These are phyloP conservation scores for Orgyia antiqua DNA, from an alignment of 2,888 invertebrate species.

Conservation along the genomic window DNA sequence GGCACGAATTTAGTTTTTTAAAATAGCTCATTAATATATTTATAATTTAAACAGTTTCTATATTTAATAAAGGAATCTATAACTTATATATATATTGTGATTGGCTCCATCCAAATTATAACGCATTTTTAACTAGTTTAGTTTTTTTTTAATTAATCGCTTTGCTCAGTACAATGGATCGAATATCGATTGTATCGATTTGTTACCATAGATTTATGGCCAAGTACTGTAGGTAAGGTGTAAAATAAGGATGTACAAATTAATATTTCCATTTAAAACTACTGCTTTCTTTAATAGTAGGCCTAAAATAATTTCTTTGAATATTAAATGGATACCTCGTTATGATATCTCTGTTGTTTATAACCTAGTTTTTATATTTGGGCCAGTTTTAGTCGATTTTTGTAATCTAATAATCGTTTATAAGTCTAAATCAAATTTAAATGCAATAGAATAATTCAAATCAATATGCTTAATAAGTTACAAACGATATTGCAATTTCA, in stretches of 20 bases:
- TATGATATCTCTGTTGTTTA: constrained; percentile 35
- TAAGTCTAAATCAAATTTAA: constrained; percentile 47
- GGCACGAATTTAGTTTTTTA: constrained; percentile 78
- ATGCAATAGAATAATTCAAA: constrained; percentile 60
- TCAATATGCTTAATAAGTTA: constrained; percentile 64
- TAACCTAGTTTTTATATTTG: constrained; percentile 29
- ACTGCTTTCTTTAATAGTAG: constrained; percentile 45
- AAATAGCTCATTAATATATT: constrained; percentile 66
- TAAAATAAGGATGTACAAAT: constrained; percentile 63
- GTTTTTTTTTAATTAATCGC: constrained; percentile 32
- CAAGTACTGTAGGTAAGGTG: constrained; percentile 65
- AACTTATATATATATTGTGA: constrained; percentile 29
- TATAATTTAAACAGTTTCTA: constrained; percentile 41
- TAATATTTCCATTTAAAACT: constrained; percentile 33
- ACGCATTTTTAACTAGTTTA: constrained; percentile 26
- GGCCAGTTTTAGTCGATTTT: constrained; percentile 63
- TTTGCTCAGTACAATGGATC: constrained; percentile 59
- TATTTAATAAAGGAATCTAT: constrained; percentile 30
- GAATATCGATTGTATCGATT: constrained; percentile 51
- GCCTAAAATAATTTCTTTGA: constrained; percentile 42
- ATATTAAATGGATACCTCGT: constrained; percentile 34
- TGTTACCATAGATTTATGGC: constrained; percentile 75
- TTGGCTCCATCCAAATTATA: constrained; percentile 57
- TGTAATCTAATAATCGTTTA: constrained; percentile 44
- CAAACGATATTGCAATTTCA: constrained; percentile 41